Conservation (phyloP, 2,797 vertebrate species). For the Nasua narica region DNA sequence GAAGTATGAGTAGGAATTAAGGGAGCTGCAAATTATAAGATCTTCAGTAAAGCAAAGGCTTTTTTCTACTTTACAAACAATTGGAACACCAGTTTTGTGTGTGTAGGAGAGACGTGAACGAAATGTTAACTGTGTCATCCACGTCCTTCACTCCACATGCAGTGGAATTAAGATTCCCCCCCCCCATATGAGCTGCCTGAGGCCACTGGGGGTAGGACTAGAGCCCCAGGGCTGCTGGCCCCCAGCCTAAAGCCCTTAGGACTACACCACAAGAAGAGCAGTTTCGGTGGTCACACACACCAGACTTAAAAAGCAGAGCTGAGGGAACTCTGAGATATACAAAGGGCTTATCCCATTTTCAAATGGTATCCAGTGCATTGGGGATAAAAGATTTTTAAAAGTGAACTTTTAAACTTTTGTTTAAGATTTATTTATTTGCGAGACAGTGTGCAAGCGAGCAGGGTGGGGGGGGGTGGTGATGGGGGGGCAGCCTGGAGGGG, state of each 20-base stretch:
- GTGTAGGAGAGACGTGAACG: neutral
- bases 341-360: neutral
- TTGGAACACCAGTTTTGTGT: neutral
- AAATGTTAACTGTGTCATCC: neutral
- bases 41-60: neutral
- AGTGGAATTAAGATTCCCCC: neutral
- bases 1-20: neutral
- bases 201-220: neutral
- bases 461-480: neutral
- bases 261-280: neutral
- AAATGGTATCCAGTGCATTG: neutral
- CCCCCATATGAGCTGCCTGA: neutral
- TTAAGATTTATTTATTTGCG: neutral
- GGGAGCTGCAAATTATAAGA: neutral
- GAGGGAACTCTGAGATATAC: neutral
- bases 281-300: neutral
- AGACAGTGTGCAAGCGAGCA: neutral
- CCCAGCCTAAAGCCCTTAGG: neutral
- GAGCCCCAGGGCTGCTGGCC: neutral
- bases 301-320: neutral
- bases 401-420: neutral
- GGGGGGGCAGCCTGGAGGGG: neutral
- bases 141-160: neutral
- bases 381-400: neutral
- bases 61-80: neutral